Evolutionary conservation across 2,113 vertebrate genomes (phyloP).

Genomic region (Tachysurus fulvidraco): DNA sequence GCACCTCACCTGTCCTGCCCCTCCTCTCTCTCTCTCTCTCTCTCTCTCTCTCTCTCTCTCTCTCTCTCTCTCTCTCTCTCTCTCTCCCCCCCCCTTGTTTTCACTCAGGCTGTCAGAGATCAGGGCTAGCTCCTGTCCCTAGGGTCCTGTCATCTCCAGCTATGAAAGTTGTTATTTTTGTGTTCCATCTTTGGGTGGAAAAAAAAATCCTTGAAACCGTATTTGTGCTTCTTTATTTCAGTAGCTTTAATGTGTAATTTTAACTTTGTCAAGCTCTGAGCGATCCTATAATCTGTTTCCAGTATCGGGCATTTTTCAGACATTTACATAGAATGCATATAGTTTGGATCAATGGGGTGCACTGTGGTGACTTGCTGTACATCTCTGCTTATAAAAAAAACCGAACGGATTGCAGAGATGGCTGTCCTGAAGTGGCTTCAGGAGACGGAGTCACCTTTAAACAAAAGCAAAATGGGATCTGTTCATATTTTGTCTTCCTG

Average conservation of each 20-base stretch:
- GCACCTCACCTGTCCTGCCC: slow-evolving; percentile 45
- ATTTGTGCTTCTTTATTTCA: background rate
- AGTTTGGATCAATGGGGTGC: background rate
- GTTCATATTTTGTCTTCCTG: slow-evolving; percentile 16
- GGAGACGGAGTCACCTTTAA: slow-evolving; percentile 23
- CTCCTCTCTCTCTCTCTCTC: slow-evolving; percentile 54
- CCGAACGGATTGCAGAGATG: background rate
- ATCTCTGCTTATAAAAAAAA: background rate
- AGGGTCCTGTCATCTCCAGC: slow-evolving; percentile 31
- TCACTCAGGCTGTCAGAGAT: slow-evolving; percentile 49
- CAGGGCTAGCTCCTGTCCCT: slow-evolving; percentile 37
- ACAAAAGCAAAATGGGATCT: slow-evolving; percentile 1
- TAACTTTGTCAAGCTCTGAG: background rate
- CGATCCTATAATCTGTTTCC: background rate
- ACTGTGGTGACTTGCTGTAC: background rate
- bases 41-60: slow-evolving; percentile 56
- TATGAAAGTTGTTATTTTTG: background rate
- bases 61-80: slow-evolving; percentile 59
- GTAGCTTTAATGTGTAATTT: background rate
- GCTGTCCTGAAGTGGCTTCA: background rate
- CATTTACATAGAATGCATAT: background rate
- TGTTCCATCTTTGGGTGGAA: background rate
- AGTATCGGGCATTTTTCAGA: background rate
- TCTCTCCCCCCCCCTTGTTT: slow-evolving; percentile 51
- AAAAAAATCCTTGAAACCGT: background rate